Base-by-base conservation (phyloP, 1,140 invertebrate species). In the Solenopsis invicta region DNA sequence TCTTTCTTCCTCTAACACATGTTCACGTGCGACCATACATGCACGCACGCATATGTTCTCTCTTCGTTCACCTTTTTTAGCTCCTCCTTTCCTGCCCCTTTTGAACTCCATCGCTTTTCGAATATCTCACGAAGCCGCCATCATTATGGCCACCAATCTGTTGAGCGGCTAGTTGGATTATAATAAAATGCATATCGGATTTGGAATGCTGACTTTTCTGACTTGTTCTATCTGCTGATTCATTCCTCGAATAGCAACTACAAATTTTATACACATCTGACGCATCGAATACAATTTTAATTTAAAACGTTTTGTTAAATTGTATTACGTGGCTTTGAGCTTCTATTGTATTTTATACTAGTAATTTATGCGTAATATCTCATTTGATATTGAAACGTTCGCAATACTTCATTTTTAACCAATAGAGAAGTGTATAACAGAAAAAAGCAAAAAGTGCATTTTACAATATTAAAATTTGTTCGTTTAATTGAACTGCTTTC, bases 71-170 rank as follows among this genome's bases (percentile, higher is more conserved):
- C 89, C 91, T 91, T 87, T 89, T 91, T 90, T 69, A 71, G 84
- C 89, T 90, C 88, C 86, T 87, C 89, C 89, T 86, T 77, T 59
- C 71, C 81, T 82, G 64, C 76, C 52, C 89, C 86, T 87, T 87
- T 78, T 87, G 64, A 80, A 75, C 82, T 85, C 87, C 91, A 78
- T 89, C 89, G 85, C 88, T 93, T 92, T 92, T 91, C 88, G 87
- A 93, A 93, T 91, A 91, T 92, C 88, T 87, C 92, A 91, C 86
- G 80, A 89, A 88, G 88, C 90, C 92, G 93, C 93, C 93, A 93
- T 93, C 90, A 87, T 91, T 88, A 85, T 71, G 88, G 85, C 62
- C 87, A 89, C 87, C 78, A 81, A 90, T 91, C 90, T 82, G 82
- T 52, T 6, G 54, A 62, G 54, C 61, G 81, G 67, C 81, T 61